Evolutionary conservation across 2,888 invertebrate genomes (phyloP), one percentile per base, ranked within the genome.

Genomic region (Cryptus armator): DNA sequence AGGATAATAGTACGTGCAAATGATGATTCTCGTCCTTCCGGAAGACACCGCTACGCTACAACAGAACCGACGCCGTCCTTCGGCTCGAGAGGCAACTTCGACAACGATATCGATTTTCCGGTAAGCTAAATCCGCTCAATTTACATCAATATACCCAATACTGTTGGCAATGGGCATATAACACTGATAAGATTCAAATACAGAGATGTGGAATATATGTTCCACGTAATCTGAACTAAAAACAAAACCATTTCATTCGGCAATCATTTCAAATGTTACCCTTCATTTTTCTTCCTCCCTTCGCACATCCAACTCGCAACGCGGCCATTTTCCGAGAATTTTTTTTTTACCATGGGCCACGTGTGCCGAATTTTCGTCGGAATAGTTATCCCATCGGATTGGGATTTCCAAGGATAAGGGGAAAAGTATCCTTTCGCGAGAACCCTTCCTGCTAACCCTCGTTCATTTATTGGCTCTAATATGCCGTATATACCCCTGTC

Each of bases 1-100:
- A 89, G 86, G 79, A 92, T 92, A 89, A 88, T 92, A 86, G 43
- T 92, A 67, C 88, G 67, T 29, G 77, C 88, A 62, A 16, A 56
- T 46, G 62, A 67, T 75, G 70, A 44, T 66, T 72, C 67, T 24
- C 66, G 72, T 67, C 51, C 51, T 29, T 19, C n/a, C 67, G 66
- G 24, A 72, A 66, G 46, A 48, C 37, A 37, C 72, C 75, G 24
- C 71, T 64, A 67, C 81, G 12, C 37, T 67, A 9, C 53, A 81
- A 64, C 81, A 59, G 68, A 51, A 59, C 56, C 59, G 12, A 32
- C 83, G 19, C 75, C 76, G 51, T 0, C 77, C n/a, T 12, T 87
- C 59, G 53, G 37, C 32, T 44, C 87, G 46, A 88, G 90, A 59
- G 44, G 3, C 12, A 87, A 77, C 51, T 88, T 89, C 43, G 85